Base-by-base conservation (phyloP, 2,888 invertebrate species). In the Operophtera brumata region DNA sequence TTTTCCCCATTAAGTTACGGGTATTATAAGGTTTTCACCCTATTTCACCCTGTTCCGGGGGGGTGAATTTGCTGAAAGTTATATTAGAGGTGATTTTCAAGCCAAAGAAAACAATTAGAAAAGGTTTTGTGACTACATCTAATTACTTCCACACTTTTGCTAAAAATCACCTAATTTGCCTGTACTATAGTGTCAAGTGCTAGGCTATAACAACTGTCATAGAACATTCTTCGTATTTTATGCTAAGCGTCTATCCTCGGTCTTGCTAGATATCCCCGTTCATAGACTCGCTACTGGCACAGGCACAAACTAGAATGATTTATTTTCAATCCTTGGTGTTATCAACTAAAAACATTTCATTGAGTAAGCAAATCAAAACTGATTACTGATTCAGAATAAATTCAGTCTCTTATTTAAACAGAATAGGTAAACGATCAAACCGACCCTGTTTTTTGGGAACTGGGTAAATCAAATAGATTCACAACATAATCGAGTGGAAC, bases 131-230 rank as follows among this genome's bases (percentile, higher is more conserved):
- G n/a, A n/a, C n/a, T n/a, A n/a, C n/a, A n/a, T n/a, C n/a, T n/a
- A n/a, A n/a, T n/a, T n/a, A n/a, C n/a, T n/a, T n/a, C n/a, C n/a
- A n/a, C n/a, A n/a, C n/a, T n/a, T n/a, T n/a, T n/a, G n/a, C n/a
- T n/a, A n/a, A n/a, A n/a, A n/a, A n/a, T n/a, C n/a, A n/a, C n/a
- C n/a, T n/a, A 20, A 20, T 20, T 20, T 20, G 20, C 20, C n/a
- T 20, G 20, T 3, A 20, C 20, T 3, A 20, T 20, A 20, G 20
- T 20, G 44, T 47, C 51, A 51, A 56, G 39, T 37, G 49, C 46
- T 42, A 42, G 46, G 37, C 46, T 55, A 28, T 55, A 50, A 46
- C 49, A 50, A 50, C 49, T 39, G 46, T 25, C 46, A 47, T 51
- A 51, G 40, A 36, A 45, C 47, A 52, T 35, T 41, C 39, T 41